Evolutionary conservation across 2,888 invertebrate species (phyloP), one percentile per base, ranked within the genome.

Genomic region (Blastobasis adustella): DNA sequence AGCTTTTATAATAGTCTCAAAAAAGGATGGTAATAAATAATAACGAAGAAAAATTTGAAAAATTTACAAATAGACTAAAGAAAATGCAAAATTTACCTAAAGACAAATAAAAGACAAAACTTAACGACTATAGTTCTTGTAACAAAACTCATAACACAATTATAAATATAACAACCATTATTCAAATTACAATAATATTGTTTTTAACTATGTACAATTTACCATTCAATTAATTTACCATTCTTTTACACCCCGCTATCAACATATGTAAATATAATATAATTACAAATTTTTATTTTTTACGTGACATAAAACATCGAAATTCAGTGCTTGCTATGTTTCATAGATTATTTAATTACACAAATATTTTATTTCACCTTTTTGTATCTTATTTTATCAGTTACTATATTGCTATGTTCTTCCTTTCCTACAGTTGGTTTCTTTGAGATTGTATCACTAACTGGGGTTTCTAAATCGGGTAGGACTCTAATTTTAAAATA

Each of bases 281-380:
- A 81, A 75, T 73, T 71, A 81, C 77, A 76, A 76, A 75, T 69
- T 65, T 23, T 23, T 23, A 23, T 23, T 23, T 76, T n/a, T 70
- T 73, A 72, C 58, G 85, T 85, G 85, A 79, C 76, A 76, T 79
- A 82, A 78, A 83, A 85, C 83, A 84, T 85, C 79, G 76, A 84
- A 84, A 79, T 81, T 85, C 85, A 85, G 85, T 86, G 86, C 86
- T 81, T 76, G 69, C 79, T 82, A 82, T 79, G 42, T 51, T 64
- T 74, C 70, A 75, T 75, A 78, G 68, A 75, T 70, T 77, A 62
- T 72, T 75, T 74, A 72, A 63, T 71, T 71, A 67, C 66, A 67
- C 67, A 62, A 58, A 63, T 66, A 61, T 49, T 52, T 43, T 37
- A 10, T 51, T 51, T 48, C 38, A 44, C 43, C 8, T 8, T 7